Conservation (phyloP, 2,888 invertebrate genomes). For the Meloe dianella region DNA sequence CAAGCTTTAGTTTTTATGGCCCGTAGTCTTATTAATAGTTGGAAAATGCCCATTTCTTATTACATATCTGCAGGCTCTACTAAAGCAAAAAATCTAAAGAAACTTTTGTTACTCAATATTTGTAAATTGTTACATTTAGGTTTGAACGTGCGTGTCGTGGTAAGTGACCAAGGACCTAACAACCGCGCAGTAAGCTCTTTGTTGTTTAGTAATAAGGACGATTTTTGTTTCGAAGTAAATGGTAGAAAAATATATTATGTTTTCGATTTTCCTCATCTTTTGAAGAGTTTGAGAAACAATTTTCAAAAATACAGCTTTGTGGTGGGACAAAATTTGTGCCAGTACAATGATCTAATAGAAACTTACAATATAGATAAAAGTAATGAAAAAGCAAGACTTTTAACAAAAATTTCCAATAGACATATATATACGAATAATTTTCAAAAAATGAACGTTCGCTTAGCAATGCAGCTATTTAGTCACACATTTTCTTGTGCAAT, state of each 20-base stretch:
- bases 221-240: neutral
- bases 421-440: slow-evolving; percentile 16
- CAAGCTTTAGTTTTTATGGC: slow-evolving; percentile 15
- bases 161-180: slow-evolving; percentile 14
- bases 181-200: slow-evolving; percentile 1
- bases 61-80: slow-evolving; percentile 4
- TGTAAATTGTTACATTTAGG: neutral
- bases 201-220: neutral
- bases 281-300: slow-evolving; percentile 12
- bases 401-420: slow-evolving; percentile 5
- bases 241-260: slow-evolving; percentile 13
- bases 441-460: slow-evolving; percentile 19
- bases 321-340: no score
- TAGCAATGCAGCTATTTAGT: slow-evolving; percentile 19
- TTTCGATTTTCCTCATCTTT: slow-evolving; percentile 17
- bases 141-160: neutral
- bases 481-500: slow-evolving; percentile 4
- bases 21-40: slow-evolving; percentile 8
- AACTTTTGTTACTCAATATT: neutral
- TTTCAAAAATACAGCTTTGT: no score
- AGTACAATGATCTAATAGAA: no score
- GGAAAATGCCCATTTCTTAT: slow-evolving; percentile 17
- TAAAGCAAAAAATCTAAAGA: neutral
- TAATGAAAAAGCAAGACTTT: neutral
- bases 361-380: no score